These are phyloP conservation scores for Lepus americanus DNA, from an alignment of 2,113 vertebrate genomes.

Conservation along the genomic window DNA sequence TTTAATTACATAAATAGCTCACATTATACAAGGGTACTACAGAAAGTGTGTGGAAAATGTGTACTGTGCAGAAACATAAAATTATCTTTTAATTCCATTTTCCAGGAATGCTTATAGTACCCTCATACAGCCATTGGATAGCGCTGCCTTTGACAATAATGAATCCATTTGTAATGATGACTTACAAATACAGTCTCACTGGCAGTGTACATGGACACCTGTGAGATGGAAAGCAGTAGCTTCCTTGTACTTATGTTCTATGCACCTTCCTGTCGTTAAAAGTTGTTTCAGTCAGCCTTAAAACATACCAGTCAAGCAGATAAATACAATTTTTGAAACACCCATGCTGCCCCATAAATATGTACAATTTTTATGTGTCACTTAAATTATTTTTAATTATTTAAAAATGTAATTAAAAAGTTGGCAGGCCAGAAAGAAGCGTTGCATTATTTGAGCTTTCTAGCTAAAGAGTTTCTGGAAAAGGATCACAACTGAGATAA, in stretches of 20 bases:
- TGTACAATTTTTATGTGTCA: too few species aligned
- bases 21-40: neutral
- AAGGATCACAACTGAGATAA: neutral
- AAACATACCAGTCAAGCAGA: neutral
- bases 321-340: neutral
- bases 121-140: neutral
- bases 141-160: neutral
- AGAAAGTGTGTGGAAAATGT: too few species aligned
- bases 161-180: neutral
- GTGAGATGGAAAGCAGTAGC: neutral
- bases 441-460: constrained; percentile 1
- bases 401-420: too few species aligned
- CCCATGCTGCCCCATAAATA: too few species aligned
- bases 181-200: neutral
- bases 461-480: neutral
- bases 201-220: neutral
- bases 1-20: neutral
- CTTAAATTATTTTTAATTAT: too few species aligned
- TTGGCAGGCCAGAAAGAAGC: neutral
- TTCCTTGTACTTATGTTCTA: neutral
- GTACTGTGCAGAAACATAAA: too few species aligned
- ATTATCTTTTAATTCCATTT: too few species aligned
- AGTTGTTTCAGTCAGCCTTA: neutral
- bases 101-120: too few species aligned
- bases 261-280: neutral